Evolutionary conservation across 2,113 vertebrate genomes (phyloP).

Genomic region (Ictalurus furcatus): DNA sequence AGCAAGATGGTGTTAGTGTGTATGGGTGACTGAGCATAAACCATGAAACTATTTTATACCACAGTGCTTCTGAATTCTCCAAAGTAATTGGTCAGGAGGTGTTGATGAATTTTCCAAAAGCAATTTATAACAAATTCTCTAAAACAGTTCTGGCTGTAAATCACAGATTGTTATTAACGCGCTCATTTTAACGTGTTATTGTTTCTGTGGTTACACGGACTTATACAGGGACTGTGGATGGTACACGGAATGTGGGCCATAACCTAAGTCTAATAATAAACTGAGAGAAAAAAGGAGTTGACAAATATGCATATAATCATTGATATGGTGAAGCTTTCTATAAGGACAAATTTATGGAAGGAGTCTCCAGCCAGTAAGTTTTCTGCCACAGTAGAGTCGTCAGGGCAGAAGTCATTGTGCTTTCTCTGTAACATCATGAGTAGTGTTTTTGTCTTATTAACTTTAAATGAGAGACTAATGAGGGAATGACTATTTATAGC

Average conservation of each 20-base stretch:
- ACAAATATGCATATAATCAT: not conserved
- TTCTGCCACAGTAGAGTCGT: not conserved
- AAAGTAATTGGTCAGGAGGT: not conserved
- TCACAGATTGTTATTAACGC: not conserved
- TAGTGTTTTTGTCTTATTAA: not conserved
- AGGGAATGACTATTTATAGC: not conserved
- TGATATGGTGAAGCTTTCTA: not conserved
- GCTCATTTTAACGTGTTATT: not conserved
- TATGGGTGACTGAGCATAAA: not conserved
- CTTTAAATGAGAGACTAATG: not conserved
- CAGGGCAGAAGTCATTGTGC: not conserved
- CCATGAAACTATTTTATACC: not conserved
- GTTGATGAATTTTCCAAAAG: not conserved
- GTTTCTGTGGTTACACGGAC: not conserved
- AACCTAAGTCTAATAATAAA: too few species aligned
- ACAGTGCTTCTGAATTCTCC: not conserved
- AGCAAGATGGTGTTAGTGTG: slow-evolving; percentile 11
- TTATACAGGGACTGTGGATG: too few species aligned
- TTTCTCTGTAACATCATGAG: not conserved
- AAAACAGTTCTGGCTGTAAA: not conserved
- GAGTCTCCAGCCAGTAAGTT: not conserved
- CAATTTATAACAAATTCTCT: not conserved
- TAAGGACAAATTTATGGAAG: not conserved
- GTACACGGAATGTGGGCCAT: too few species aligned
- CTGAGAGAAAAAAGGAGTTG: not conserved